Conservation (phyloP, 2,888 invertebrate genomes). For the Cybosia mesomella region DNA sequence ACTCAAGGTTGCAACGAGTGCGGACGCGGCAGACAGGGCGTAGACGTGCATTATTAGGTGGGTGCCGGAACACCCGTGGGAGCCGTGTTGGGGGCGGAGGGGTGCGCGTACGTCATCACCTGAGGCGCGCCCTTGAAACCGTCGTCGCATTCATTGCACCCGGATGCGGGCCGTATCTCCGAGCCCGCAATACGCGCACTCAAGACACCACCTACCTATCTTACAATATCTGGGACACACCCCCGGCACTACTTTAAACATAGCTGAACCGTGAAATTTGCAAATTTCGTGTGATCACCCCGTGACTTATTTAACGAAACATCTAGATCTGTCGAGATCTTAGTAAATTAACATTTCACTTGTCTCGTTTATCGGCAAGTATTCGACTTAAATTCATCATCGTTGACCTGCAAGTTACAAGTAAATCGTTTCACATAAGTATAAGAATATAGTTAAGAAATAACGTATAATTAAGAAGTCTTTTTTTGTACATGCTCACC, state of each 20-base stretch:
- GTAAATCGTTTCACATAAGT: not conserved
- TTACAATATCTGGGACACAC: constrained; percentile 45
- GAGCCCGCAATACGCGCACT: constrained; percentile 72
- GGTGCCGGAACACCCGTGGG: constrained; percentile 85
- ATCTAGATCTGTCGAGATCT: not conserved
- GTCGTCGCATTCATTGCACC: constrained; percentile 87
- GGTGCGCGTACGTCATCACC: constrained; percentile 86
- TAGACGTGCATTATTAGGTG: constrained; percentile 88
- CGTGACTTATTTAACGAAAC: constrained; percentile 19
- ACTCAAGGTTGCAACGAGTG: constrained; percentile 85
- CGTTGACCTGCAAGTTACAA: not conserved
- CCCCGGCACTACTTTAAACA: constrained; percentile 38
- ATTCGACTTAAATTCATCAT: not conserved
- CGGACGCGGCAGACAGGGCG: constrained; percentile 85
- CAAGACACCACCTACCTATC: constrained; percentile 68
- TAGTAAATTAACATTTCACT: constrained; percentile 3
- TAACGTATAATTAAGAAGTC: not conserved
- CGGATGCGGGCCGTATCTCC: constrained; percentile 83
- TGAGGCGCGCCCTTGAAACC: constrained; percentile 87
- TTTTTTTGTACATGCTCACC: too few relatives aligned
- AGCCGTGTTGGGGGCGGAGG: constrained; percentile 71
- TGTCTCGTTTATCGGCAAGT: constrained; percentile 6
- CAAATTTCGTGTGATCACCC: constrained; percentile 10
- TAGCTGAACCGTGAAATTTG: constrained; percentile 34
- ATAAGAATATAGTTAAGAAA: not conserved